Conservation (phyloP, 2,113 vertebrate species). For the Petrocephalus microphthalmus region DNA sequence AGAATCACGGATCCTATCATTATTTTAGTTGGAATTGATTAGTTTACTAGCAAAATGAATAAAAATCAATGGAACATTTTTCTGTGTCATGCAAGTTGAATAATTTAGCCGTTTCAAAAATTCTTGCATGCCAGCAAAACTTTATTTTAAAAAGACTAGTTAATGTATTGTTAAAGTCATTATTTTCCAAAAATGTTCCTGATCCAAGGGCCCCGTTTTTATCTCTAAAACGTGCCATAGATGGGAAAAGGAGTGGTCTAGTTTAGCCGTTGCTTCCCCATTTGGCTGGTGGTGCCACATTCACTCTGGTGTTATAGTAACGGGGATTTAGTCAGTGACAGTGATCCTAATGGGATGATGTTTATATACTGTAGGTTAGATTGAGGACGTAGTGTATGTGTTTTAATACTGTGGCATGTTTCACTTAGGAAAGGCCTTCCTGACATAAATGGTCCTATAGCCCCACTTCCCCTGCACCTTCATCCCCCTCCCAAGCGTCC, state of each 20-base stretch:
- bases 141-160: background rate
- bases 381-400: background rate
- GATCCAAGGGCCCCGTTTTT: background rate
- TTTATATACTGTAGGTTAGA: background rate
- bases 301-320: background rate
- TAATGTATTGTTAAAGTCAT: background rate
- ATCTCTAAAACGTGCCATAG: background rate
- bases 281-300: background rate
- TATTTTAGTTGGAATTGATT: background rate
- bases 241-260: background rate
- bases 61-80: background rate
- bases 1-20: too few relatives aligned
- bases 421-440: conserved; percentile 57
- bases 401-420: conserved; percentile 22
- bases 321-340: background rate
- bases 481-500: conserved; percentile 45
- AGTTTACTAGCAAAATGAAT: background rate
- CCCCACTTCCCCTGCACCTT: conserved; percentile 57
- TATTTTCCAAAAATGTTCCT: background rate
- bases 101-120: background rate
- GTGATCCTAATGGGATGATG: background rate
- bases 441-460: conserved; percentile 56
- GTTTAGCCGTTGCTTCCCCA: background rate
- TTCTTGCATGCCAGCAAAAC: background rate
- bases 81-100: background rate